Conservation (phyloP, 2,888 invertebrate genomes). For the Drosophila emarginata region DNA sequence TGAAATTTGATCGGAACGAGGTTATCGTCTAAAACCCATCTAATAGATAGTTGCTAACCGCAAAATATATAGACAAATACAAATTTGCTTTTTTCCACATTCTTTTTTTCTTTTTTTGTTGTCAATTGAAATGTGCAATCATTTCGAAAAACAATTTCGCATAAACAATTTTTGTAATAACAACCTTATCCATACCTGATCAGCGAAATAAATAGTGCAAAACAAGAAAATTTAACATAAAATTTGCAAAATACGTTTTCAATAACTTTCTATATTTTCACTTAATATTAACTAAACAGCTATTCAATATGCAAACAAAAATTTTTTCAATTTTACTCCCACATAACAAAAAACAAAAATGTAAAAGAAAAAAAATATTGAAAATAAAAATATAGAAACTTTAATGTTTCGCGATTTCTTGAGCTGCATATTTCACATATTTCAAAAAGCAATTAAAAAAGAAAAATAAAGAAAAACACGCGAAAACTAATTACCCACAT, state of each 20-base stretch:
- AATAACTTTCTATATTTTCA: conserved; percentile 9
- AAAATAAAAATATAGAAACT: not conserved
- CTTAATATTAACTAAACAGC: conserved; percentile 3
- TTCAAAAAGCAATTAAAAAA: not conserved
- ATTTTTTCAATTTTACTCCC: not conserved
- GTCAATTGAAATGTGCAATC: not conserved
- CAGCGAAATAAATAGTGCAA: conserved; percentile 4
- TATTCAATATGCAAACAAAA: not conserved
- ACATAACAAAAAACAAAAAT: not conserved
- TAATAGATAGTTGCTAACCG: not conserved
- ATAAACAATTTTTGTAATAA: not conserved
- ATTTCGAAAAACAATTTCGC: too few species aligned
- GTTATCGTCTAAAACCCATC: not conserved
- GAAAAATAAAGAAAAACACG: not conserved
- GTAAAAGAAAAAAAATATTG: conserved; percentile 10
- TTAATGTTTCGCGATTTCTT: not conserved
- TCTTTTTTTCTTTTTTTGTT: not conserved
- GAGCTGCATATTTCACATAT: not conserved
- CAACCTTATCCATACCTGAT: conserved; percentile 3
- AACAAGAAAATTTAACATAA: not conserved
- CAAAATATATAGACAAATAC: not conserved
- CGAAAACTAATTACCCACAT: conserved; percentile 3
- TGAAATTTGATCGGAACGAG: conserved; percentile 2
- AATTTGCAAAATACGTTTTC: not conserved
- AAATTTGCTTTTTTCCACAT: not conserved